A percentile compares a stretch with the other conserved stretches of the same genome.
Conservation (phyloP, 37 sponge, comb jelly and placozoan genomes). For the Agelas oroides region DNA sequence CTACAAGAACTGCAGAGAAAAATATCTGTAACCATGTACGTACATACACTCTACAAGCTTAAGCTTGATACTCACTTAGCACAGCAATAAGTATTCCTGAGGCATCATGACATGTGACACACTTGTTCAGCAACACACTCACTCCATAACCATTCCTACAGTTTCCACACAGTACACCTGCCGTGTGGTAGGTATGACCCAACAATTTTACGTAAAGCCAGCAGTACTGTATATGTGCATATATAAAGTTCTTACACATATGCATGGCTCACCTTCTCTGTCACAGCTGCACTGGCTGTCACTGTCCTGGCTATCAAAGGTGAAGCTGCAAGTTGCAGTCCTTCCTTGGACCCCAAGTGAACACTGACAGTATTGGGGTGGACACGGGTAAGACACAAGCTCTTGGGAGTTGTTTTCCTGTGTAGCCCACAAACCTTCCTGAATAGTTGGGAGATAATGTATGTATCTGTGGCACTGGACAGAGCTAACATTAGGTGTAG, state of each 20-base stretch:
- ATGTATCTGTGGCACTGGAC: too few relatives aligned
- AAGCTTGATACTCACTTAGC: slow-evolving; percentile 21
- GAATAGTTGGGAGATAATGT: too few relatives aligned
- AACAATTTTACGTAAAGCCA: too few relatives aligned
- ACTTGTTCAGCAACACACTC: slow-evolving; percentile 64
- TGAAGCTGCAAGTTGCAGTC: slow-evolving; percentile 6
- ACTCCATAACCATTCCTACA: slow-evolving; percentile 61
- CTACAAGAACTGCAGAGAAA: slow-evolving; percentile 14
- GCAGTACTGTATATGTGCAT: too few relatives aligned
- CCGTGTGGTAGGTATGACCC: too few relatives aligned
- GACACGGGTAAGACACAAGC: slow-evolving; percentile 45
- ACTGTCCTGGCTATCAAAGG: not conserved
- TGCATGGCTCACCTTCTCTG: slow-evolving; percentile 53
- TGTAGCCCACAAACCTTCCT: slow-evolving; percentile 29
- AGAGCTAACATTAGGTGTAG: too few relatives aligned
- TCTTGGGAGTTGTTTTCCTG: not conserved
- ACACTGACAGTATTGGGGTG: slow-evolving; percentile 62
- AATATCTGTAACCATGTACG: not conserved
- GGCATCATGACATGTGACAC: slow-evolving; percentile 61
- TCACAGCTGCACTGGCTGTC: slow-evolving; percentile 43
- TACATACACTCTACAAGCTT: too few relatives aligned
- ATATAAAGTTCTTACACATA: too few relatives aligned
- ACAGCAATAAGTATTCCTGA: slow-evolving; percentile 39
- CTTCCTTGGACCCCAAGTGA: not conserved
- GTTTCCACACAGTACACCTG: slow-evolving; percentile 75